A percentile compares a stretch with the other conserved stretches of the same genome.
phyloP scores from a whole-genome alignment of 2,797 vertebrate species.

The Lepidocolaptes lacrymiger region DNA sequence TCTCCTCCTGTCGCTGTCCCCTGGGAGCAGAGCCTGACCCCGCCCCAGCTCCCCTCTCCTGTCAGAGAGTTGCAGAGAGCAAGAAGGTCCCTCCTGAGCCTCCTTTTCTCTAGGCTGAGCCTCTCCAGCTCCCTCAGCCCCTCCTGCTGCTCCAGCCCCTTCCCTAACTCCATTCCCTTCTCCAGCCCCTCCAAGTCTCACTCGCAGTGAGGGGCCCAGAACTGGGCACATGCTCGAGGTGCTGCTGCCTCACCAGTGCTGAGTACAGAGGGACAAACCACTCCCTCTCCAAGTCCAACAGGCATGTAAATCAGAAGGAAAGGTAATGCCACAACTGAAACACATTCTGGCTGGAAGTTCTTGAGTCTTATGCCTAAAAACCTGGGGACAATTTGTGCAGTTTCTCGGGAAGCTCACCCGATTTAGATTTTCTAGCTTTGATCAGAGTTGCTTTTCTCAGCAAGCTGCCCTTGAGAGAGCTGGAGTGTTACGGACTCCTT shows the following conservation, averaged over 20 bases:
- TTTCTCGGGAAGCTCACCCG: neutral
- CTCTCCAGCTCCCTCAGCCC: neutral
- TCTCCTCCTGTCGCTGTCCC: neutral
- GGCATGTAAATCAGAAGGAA: neutral
- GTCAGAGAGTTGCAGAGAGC: neutral
- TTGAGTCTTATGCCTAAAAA: neutral
- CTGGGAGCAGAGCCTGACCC: fast-evolving
- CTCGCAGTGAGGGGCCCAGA: neutral
- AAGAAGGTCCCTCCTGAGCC: neutral
- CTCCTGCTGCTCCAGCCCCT: neutral
- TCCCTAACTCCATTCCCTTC: neutral
- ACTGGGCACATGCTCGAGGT: fast-evolving
- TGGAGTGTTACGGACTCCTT: neutral
- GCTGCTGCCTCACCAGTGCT: neutral
- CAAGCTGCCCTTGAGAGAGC: constrained; percentile 4
- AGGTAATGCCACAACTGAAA: neutral
- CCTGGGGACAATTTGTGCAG: neutral
- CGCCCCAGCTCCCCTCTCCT: neutral
- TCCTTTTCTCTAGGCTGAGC: neutral
- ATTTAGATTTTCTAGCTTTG: constrained; percentile 26
- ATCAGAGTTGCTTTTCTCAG: constrained; percentile 35
- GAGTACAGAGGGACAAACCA: neutral
- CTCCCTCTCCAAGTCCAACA: neutral
- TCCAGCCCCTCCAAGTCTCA: neutral
- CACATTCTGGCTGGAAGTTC: neutral